Percentiles rank a stretch among this genome's conserved stretches.
phyloP scores from a whole-genome alignment of 2,797 vertebrate species.

The Mus caroli region DNA sequence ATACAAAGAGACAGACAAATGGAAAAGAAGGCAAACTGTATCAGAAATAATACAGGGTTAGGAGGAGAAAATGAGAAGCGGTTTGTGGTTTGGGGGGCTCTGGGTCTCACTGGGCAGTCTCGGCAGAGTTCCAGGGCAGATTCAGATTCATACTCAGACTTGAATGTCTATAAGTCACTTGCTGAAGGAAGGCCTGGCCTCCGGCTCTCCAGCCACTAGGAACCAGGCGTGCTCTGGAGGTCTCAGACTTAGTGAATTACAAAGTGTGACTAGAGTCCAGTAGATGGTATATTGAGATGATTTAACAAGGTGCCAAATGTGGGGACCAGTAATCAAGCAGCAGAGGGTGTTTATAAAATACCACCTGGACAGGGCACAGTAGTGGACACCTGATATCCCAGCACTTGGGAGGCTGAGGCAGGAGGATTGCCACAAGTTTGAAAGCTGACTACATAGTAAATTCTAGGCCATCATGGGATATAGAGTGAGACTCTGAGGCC shows the following conservation, averaged over 20 bases:
- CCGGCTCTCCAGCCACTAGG: background rate
- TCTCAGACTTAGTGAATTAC: background rate
- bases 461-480: background rate
- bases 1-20: too few relatives aligned
- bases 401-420: background rate
- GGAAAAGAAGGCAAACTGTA: too few relatives aligned
- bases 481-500: background rate
- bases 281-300: background rate
- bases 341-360: background rate
- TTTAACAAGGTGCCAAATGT: background rate
- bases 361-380: background rate
- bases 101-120: background rate
- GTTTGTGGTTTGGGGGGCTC: background rate
- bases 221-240: background rate
- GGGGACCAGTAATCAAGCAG: background rate
- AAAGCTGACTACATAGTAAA: background rate
- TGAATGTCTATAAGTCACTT: background rate
- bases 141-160: background rate
- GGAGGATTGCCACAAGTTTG: background rate
- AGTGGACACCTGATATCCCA: background rate
- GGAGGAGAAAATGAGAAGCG: background rate
- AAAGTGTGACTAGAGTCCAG: background rate
- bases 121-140: conserved; percentile 6
- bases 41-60: background rate
- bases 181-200: background rate